These are phyloP conservation scores for Meliscaeva auricollis DNA, from an alignment of 2,888 invertebrate species.

Conservation along the genomic window DNA sequence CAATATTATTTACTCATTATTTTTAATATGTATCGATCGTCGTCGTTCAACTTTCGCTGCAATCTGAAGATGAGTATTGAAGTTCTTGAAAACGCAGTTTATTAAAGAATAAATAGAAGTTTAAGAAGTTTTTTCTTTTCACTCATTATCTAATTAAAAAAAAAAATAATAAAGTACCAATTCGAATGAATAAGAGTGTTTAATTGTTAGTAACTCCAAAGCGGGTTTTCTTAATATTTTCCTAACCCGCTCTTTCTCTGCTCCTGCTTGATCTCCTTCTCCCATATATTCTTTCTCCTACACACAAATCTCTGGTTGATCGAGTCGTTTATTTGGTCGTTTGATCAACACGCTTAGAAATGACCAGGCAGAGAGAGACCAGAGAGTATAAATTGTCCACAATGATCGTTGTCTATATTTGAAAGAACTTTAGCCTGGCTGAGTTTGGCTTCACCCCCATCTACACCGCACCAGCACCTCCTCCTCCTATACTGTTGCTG, in stretches of 20 bases:
- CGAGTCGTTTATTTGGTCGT: constrained; percentile 38
- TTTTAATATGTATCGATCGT: too few species aligned
- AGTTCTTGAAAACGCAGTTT: too few species aligned
- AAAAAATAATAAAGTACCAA: background rate
- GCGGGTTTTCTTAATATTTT: constrained; percentile 43
- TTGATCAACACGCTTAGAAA: constrained; percentile 53
- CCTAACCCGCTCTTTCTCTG: constrained; percentile 20
- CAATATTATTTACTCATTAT: too few species aligned
- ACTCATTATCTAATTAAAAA: too few species aligned
- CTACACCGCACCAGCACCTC: too few species aligned
- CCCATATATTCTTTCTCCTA: constrained; percentile 42
- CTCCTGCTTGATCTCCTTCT: constrained; percentile 17
- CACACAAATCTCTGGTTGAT: constrained; percentile 59
- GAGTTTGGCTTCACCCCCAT: background rate
- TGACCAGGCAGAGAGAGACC: background rate
- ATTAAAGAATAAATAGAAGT: too few species aligned
- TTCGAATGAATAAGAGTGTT: background rate
- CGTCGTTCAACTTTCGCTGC: too few species aligned
- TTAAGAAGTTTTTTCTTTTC: too few species aligned
- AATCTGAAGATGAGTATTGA: too few species aligned
- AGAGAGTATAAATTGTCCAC: constrained; percentile 50
- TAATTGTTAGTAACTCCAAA: constrained; percentile 20
- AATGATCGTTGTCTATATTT: constrained; percentile 56
- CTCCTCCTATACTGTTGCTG: too few species aligned
- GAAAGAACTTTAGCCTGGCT: constrained; percentile 53